Evolutionary conservation across 2,113 vertebrate species (phyloP), one percentile per base, ranked within the genome.

Genomic region (Rissa tridactyla): DNA sequence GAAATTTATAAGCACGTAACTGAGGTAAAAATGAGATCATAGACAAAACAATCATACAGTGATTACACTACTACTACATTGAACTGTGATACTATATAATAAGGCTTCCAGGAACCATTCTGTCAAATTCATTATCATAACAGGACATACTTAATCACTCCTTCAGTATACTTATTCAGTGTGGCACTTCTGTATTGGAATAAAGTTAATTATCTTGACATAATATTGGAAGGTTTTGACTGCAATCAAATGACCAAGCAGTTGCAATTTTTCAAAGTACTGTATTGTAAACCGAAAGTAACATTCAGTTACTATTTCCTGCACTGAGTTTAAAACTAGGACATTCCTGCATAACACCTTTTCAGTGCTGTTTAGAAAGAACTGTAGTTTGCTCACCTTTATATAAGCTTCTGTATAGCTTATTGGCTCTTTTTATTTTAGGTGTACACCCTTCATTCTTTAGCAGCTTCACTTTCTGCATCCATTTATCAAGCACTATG

Each of bases 401-500:
- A 47, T 82, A 65, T 65, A n/a, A 93, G 75, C 73, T 58, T 94
- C 86, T 4, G 2, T 75, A 6, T 3, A 46, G 13, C 66, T 97
- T 58, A 90, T 46, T 97, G 69, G 14, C 64, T 97, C 27, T 90
- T 97, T 97, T 94, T 96, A 69, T 98, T 98, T 90, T 85, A 99
- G 99, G 99, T 99, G 70, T 98, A 98, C 61, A 97, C 98, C 34
- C 98, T 99, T 92, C 99, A 99, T 98, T 99, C 99, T 82, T 97
- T 99, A 93, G 99, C 99, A 93, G 99, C 99, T 58, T 99, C 99
- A 76, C 98, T 99, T 90, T 99, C 99, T 96, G 99, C 99, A 70
- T 99, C 99, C 72, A 98, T 99, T 97, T 99, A 99, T 97, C 99
- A 99, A 97, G 99, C 99, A 27, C 95, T 99, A 51, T 99, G 99